These are phyloP conservation scores for Eupithecia abbreviata DNA, from an alignment of 2,888 invertebrate genomes.

Conservation along the genomic window DNA sequence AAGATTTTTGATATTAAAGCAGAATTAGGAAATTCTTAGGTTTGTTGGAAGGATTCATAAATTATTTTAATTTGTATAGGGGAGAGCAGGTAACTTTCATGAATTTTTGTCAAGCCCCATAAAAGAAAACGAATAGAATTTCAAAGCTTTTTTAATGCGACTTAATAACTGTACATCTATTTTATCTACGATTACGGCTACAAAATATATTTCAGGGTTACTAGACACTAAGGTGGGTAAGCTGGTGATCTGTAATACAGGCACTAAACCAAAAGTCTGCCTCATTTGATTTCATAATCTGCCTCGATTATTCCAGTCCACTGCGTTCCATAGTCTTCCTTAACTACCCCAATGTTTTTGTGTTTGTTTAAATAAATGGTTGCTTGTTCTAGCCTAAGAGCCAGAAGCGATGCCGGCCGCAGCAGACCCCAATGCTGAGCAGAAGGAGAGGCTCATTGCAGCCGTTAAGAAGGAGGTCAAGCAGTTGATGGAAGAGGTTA, in stretches of 20 bases:
- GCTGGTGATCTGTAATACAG: too few species aligned
- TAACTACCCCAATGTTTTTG: not conserved
- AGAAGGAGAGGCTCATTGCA: slow-evolving; percentile 90
- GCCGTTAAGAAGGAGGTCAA: slow-evolving; percentile 96
- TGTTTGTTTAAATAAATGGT: not conserved
- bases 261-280: not conserved
- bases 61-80: too few species aligned
- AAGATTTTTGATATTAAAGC: not conserved
- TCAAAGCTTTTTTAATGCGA: too few species aligned
- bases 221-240: too few species aligned
- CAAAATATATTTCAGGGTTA: too few species aligned
- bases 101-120: too few species aligned
- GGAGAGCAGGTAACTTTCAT: too few species aligned
- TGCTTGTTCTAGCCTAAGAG: slow-evolving; percentile 59
- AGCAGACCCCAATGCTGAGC: slow-evolving; percentile 78
- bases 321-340: not conserved
- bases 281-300: not conserved
- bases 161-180: too few species aligned
- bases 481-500: slow-evolving; percentile 95
- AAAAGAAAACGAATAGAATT: too few species aligned
- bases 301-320: not conserved
- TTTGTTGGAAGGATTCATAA: not conserved
- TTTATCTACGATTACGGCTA: too few species aligned
- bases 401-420: slow-evolving; percentile 75
- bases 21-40: not conserved